Evolutionary conservation across 2,888 invertebrate species (phyloP).

Genomic region (Cordylochernes scorpioides): DNA sequence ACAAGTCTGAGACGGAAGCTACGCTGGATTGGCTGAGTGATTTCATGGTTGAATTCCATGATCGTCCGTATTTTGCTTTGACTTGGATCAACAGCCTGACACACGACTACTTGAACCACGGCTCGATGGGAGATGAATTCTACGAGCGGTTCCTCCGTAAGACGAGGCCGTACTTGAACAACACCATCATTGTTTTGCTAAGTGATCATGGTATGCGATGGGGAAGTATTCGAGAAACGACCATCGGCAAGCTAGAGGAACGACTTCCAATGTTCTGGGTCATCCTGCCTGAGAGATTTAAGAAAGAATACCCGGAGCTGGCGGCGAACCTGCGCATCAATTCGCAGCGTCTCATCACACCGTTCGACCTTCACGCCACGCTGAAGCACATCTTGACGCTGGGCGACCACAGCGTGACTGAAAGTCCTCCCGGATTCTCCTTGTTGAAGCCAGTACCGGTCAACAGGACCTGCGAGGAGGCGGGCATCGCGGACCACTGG

Average conservation of each 20-base stretch:
- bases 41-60: slow-evolving; percentile 5
- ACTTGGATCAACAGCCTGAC: slow-evolving; percentile 20
- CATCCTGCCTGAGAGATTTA: slow-evolving; percentile 43
- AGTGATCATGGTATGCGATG: slow-evolving; percentile 23
- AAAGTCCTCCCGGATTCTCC: too few relatives aligned
- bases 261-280: slow-evolving; percentile 20
- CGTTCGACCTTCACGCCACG: slow-evolving; percentile 23
- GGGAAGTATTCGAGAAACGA: slow-evolving; percentile 19
- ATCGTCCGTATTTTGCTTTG: slow-evolving; percentile 17
- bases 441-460: too few relatives aligned
- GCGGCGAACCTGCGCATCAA: slow-evolving; percentile 37
- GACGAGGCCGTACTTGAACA: slow-evolving; percentile 24
- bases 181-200: slow-evolving; percentile 13
- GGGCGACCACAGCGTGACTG: too few relatives aligned
- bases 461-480: neutral
- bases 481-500: neutral
- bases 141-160: slow-evolving; percentile 28
- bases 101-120: slow-evolving; percentile 20
- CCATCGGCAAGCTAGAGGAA: slow-evolving; percentile 22
- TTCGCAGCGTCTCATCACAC: slow-evolving; percentile 20
- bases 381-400: slow-evolving; percentile 17
- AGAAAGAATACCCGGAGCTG: slow-evolving; percentile 32
- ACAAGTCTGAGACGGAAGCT: slow-evolving; percentile 9
- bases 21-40: slow-evolving; percentile 5
- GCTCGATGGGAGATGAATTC: slow-evolving; percentile 18